phyloP scores from a whole-genome alignment of 1,140 invertebrate species.

The Sminthurinus signatus region DNA sequence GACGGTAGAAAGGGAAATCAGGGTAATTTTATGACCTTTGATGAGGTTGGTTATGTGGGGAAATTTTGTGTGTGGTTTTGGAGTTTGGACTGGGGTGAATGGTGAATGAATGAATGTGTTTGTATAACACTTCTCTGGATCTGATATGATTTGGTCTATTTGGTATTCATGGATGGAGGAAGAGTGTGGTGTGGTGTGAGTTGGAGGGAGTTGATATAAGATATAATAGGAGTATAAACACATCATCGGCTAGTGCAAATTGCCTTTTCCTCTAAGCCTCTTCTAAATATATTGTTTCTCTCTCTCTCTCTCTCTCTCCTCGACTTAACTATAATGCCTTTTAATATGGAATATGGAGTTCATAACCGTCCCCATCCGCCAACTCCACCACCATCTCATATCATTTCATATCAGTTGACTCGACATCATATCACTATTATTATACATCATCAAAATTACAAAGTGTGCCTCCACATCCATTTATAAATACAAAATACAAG shows the following conservation, averaged over 20 bases:
- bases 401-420: not conserved
- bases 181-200: too few relatives aligned
- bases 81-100: not conserved
- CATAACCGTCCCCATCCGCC: not conserved
- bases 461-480: not conserved
- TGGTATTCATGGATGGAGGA: slow-evolving; percentile 35
- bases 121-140: not conserved
- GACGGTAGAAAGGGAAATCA: slow-evolving; percentile 26
- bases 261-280: slow-evolving; percentile 31
- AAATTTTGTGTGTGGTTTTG: not conserved
- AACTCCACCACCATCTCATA: too few relatives aligned
- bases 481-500: too few relatives aligned
- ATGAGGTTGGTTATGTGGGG: slow-evolving; percentile 17
- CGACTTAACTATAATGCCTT: not conserved
- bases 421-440: slow-evolving; percentile 1
- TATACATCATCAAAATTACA: not conserved
- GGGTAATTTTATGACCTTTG: slow-evolving; percentile 37
- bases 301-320: slow-evolving; percentile 3
- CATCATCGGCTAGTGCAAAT: slow-evolving; percentile 36
- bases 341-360: not conserved
- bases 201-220: slow-evolving; percentile 34
- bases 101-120: not conserved
- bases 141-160: slow-evolving; percentile 7
- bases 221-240: slow-evolving; percentile 38
- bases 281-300: slow-evolving; percentile 7